Percentiles rank a stretch among this genome's conserved stretches.
phyloP scores from a whole-genome alignment of 2,113 vertebrate species.

The Pterophyllum scalare region DNA sequence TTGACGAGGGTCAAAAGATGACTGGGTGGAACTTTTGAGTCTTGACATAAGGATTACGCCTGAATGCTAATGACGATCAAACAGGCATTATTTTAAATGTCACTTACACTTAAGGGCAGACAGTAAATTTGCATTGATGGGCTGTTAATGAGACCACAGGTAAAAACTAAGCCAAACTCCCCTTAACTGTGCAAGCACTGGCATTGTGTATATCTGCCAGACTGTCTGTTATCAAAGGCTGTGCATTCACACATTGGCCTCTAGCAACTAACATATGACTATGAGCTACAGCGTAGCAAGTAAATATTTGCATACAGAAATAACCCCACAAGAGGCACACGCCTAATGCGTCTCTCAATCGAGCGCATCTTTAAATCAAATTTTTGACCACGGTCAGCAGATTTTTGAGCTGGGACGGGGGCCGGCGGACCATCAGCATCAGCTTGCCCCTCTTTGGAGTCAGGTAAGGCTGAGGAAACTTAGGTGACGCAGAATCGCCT shows the following conservation, averaged over 20 bases:
- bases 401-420: background rate
- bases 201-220: background rate
- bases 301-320: conserved; percentile 62
- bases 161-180: background rate
- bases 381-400: conserved; percentile 60
- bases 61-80: background rate
- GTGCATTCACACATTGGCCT: background rate
- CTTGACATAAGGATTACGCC: background rate
- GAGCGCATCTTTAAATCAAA: conserved; percentile 57
- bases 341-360: conserved; percentile 39
- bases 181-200: background rate
- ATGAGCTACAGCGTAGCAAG: background rate
- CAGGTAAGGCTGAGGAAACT: conserved; percentile 36
- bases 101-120: background rate
- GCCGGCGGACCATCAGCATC: background rate
- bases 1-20: conserved; percentile 28
- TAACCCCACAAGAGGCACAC: conserved; percentile 5
- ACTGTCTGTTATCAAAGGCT: conserved; percentile 13
- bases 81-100: background rate
- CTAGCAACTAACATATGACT: conserved; percentile 25
- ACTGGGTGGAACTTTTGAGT: conserved; percentile 26
- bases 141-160: background rate
- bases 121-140: conserved; percentile 17
- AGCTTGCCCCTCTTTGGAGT: background rate
- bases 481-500: conserved; percentile 33